Base-by-base conservation (phyloP, 2,888 invertebrate species). In the Nowickia ferox region DNA sequence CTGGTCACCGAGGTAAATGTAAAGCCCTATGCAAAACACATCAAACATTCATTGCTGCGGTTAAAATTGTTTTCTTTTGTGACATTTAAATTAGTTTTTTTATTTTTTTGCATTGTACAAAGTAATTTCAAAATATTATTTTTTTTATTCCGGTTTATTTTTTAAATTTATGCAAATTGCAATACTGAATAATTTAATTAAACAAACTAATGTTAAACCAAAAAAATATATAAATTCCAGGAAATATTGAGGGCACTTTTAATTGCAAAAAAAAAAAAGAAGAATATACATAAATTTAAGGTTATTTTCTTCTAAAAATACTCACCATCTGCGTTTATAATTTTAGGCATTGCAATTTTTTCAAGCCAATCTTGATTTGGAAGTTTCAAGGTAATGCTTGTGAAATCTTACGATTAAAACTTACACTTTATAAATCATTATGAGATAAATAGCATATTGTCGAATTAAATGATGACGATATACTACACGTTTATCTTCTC, bases 21-120 rank as follows among this genome's bases (percentile, higher is more conserved):
- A 22, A 22, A 22, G 22, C 1, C 22, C 30, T 13, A 5, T 57
- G 1, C 55, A 55, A 30, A 81, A 51, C 68, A 74, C 69, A 72
- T 19, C 74, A 78, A 78, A 69, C 78, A 78, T 84, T 66, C 22
- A 72, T 71, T 48, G 76, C 57, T 61, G 77, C 69, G 69, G 63
- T 55, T 63, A 65, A 55, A 6, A 2, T 48, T 48, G 38, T 59
- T 68, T 48, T 46, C 40, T 38, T 19, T 9, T 74, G 15, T 42
- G 63, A 40, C 68, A 75, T 79, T 75, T 75, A 72, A 66, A 53
- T 30, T 51, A n/a, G n/a, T n/a, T n/a, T n/a, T n/a, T n/a, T n/a
- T n/a, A n/a, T n/a, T n/a, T n/a, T n/a, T 57, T 46, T 40, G 17
- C 11, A n/a, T 38, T 19, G 17, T 53, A 11, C 13, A 38, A 48